Percentiles rank a stretch among this genome's conserved stretches.
These are phyloP conservation scores for Periphyllus acericola DNA, from an alignment of 2,888 invertebrate species.

Conservation along the genomic window DNA sequence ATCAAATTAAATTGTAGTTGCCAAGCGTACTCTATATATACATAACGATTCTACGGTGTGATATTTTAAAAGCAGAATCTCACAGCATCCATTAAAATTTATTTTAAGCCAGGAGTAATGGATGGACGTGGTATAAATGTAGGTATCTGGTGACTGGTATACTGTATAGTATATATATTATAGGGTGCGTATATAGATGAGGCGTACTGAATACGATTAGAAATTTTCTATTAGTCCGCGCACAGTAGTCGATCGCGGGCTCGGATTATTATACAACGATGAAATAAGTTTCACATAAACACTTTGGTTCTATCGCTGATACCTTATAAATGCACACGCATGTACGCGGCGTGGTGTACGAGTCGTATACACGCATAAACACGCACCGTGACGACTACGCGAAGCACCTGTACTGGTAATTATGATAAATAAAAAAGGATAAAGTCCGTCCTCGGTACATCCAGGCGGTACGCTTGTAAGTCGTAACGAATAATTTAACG, in stretches of 20 bases:
- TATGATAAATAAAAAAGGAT: too few species aligned
- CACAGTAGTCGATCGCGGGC: not conserved
- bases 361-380: too few species aligned
- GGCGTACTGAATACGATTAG: not conserved
- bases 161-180: not conserved
- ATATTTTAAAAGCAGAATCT: slow-evolving; percentile 13
- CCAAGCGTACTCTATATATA: not conserved
- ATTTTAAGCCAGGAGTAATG: not conserved
- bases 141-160: not conserved
- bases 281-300: too few species aligned
- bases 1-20: slow-evolving; percentile 52
- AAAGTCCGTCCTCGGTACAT: too few species aligned
- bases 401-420: too few species aligned
- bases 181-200: not conserved
- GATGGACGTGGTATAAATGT: not conserved
- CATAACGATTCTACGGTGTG: not conserved
- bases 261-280: too few species aligned
- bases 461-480: too few species aligned
- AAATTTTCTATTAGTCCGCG: not conserved
- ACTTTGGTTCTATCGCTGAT: too few species aligned
- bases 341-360: too few species aligned
- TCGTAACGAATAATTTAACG: too few species aligned
- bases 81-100: slow-evolving; percentile 8
- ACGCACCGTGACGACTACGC: too few species aligned
- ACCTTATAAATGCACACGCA: too few species aligned